Evolutionary conservation across 2,113 vertebrate species (phyloP), one percentile per base, ranked within the genome.

Genomic region (Hiodon alosoides): DNA sequence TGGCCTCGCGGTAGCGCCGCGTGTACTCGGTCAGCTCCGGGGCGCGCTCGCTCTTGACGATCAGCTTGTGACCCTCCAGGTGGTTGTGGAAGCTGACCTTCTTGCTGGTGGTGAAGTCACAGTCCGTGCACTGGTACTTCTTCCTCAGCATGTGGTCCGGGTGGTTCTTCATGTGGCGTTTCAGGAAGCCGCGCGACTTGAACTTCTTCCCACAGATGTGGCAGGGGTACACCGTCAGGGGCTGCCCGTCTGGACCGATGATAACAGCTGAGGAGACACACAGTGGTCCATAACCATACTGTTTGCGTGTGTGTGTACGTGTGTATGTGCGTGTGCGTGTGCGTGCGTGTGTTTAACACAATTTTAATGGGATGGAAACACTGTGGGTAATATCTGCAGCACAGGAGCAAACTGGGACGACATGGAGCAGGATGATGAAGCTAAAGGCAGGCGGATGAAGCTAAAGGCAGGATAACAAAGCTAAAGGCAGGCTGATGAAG

Each of bases 161-260:
- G 77, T 95, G 94, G 83, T 95, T 95, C 89, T 95, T 95, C 92
- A 94, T 91, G 77, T 95, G 94, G 77, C 93, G 92, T 88, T 95
- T 95, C 83, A 95, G 89, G 89, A 95, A 95, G 84, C 93, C 93
- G 81, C 93, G 89, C 70, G 94, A 94, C 83, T 95, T 95, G 87
- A 95, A 95, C 90, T 95, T 95, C 86, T 95, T 95, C 79, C 94
- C 93, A 83, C 94, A 95, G 87, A 95, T 90, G 86, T 93, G 92
- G 84, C 94, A 95, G 75, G 94, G 94, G 84, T 95, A 95, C 75
- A 95, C 94, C 48, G 94, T 94, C 85, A 95, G 87, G 62, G 94
- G 94, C 85, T 95, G 93, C 76, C 94, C 94, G 81, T 95, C 93
- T 60, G 94, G 94, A 81, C 94, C 94, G 81, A 95, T 95, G 88